phyloP scores from a whole-genome alignment of 1,140 invertebrate species.

The Drosophila cardini region DNA sequence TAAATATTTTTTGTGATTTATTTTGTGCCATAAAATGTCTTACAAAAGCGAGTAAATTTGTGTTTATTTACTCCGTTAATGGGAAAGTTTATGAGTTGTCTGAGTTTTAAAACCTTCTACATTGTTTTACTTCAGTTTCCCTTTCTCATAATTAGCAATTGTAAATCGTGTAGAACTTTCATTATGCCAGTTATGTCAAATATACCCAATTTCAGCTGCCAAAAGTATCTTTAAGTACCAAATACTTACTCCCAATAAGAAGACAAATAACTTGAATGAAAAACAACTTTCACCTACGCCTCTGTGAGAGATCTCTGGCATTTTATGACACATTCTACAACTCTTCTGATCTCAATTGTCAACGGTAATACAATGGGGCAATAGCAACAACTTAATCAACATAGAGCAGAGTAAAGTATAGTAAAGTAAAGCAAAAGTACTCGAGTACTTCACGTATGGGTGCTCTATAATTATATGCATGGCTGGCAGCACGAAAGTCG shows the following conservation, averaged over 20 bases:
- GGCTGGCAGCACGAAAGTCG: slow-evolving; percentile 33
- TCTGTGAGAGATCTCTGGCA: slow-evolving; percentile 33
- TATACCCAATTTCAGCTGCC: slow-evolving; percentile 11
- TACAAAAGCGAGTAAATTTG: neutral
- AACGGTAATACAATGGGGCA: slow-evolving; percentile 21
- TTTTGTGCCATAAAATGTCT: neutral
- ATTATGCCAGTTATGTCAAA: slow-evolving; percentile 14
- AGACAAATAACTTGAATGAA: slow-evolving; percentile 1
- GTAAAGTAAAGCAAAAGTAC: slow-evolving; percentile 22
- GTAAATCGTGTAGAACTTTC: slow-evolving; percentile 22
- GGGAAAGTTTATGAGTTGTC: neutral
- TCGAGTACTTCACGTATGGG: slow-evolving; percentile 20
- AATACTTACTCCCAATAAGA: slow-evolving; percentile 15
- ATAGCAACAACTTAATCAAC: slow-evolving; percentile 45
- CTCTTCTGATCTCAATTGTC: slow-evolving; percentile 32
- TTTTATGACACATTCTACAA: slow-evolving; percentile 46
- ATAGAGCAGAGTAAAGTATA: slow-evolving; percentile 16
- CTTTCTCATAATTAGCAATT: neutral
- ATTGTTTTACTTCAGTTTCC: neutral
- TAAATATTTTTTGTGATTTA: neutral
- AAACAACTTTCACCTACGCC: slow-evolving; percentile 53
- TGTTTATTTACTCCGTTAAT: neutral
- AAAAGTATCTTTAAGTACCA: slow-evolving; percentile 7
- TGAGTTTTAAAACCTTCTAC: neutral
- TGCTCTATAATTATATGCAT: slow-evolving; percentile 50